Evolutionary conservation across 2,888 invertebrate genomes (phyloP), one percentile per base, ranked within the genome.

Genomic region (Lycaena phlaeas): DNA sequence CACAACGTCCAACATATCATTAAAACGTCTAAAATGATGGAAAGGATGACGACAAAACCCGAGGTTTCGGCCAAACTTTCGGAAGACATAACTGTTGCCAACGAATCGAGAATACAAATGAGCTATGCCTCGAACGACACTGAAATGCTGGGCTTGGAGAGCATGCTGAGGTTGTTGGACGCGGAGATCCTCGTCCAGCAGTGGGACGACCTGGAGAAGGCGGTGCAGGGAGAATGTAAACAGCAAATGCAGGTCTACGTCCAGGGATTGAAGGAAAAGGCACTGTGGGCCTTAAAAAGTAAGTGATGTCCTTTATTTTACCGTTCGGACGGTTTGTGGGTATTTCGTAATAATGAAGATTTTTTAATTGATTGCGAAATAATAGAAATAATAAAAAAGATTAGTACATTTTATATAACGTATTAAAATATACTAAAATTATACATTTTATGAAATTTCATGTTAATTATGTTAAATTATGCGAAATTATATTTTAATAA

Each of bases 241-340:
- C 68, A 69, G 17, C 87, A 90, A 49, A 68, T 91, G 72, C 85
- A 87, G 53, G 65, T 70, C 26, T 91, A 89, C 59, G 77, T 91
- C 27, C 72, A 79, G 7, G 89, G 88, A 1, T 70, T 92, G 25
- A 61, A 65, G 41, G 76, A 79, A 34, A 87, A 87, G 39, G 77
- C 86, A 38, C 75, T 87, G 6, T 92, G 92, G 92, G 91, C 92
- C 4, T 81, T 90, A 31, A 90, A 90, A 70, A 89, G 91, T 92
- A 69, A 90, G 90, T 88, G 44, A n/a, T n/a, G n/a, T n/a, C 26
- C 2, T 36, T 34, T 36, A 6, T 25, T 9, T 5, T 26, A 6
- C 12, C 7, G 1, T 28, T 12, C 9, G n/a, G 7, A 28, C 29
- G n/a, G n/a, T n/a, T n/a, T n/a, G n/a, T n/a, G n/a, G n/a, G n/a